Evolutionary conservation across 2,888 invertebrate species (phyloP), one percentile per base, ranked within the genome.

Genomic region (Thumatha senex): DNA sequence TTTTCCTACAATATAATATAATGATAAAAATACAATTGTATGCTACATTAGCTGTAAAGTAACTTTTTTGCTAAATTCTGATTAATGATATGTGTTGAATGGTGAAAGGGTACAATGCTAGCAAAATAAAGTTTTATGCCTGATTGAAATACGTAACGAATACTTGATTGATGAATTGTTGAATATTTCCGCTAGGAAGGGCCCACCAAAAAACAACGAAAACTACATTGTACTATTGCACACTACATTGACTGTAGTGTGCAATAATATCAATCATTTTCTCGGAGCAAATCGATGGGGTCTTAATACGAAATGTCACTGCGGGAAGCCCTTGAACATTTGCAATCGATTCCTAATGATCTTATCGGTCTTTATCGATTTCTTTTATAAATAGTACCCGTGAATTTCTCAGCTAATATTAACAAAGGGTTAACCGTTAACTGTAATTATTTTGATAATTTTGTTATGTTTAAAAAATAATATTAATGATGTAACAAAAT

Each of bases 191-290:
- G 74, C 70, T 67, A 63, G 72, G 70, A 78, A 83, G 82, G 82
- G 78, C 67, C 72, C 59, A 63, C 51, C 57, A 66, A 76, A 80
- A 83, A 87, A 86, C 86, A 88, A 89, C 87, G 86, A 84, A 77
- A 77, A 74, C 56, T 46, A 74, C 68, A 77, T 86, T 85, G 86
- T 83, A 73, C 76, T 4, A 24, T 24, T 2, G 2, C 18, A n/a
- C n/a, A 86, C 86, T 88, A 89, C 87, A 86, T 84, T 77, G 77
- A 74, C 56, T 46, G 75, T 69, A 77, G 85, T 85, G 86, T 83
- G 72, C 76, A 68, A 78, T 70, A 76, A 74, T 67, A 72, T 72
- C 67, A 61, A 71, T 67, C 56, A 59, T 67, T 61, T 64, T 61
- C 74, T 72, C 72, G 63, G 67, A 53, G 59, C 63, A 66, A 78